phyloP scores from a whole-genome alignment of 2,797 vertebrate genomes.

The Chromobotia macracanthus region DNA sequence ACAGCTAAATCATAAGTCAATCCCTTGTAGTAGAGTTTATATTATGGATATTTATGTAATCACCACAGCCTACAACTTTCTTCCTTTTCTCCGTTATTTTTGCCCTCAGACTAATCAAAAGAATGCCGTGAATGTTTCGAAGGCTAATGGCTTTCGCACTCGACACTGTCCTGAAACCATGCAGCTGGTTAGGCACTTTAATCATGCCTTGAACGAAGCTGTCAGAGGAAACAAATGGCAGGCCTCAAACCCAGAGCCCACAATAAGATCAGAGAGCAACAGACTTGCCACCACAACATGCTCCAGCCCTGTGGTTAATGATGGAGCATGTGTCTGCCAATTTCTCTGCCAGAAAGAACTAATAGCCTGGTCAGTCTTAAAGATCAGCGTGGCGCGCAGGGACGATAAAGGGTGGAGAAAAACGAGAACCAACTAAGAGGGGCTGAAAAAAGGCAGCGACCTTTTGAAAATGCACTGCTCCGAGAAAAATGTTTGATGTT shows the following conservation, averaged over 20 bases:
- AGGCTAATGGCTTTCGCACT: slow-evolving; percentile 37
- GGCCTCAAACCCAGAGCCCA: slow-evolving; percentile 62
- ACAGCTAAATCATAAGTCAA: slow-evolving; percentile 15
- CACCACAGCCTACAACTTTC: slow-evolving; percentile 7
- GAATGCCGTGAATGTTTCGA: slow-evolving; percentile 55
- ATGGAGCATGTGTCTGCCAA: slow-evolving; percentile 66
- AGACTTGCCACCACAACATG: slow-evolving; percentile 43
- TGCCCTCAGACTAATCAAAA: slow-evolving; percentile 74
- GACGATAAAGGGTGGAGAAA: slow-evolving; percentile 16
- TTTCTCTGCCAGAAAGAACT: slow-evolving; percentile 55
- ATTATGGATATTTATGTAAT: slow-evolving; percentile 39
- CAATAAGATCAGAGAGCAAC: slow-evolving; percentile 62
- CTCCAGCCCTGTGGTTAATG: slow-evolving; percentile 70
- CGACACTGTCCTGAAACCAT: slow-evolving; percentile 32
- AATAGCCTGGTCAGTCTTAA: slow-evolving; percentile 62
- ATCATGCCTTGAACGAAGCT: slow-evolving; percentile 75
- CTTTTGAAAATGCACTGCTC: slow-evolving; percentile 62
- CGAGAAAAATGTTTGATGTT: slow-evolving; percentile 61
- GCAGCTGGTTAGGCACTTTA: slow-evolving; percentile 71
- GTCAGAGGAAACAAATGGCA: slow-evolving; percentile 69
- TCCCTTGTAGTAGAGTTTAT: slow-evolving; percentile 26
- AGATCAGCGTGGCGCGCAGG: slow-evolving; percentile 53
- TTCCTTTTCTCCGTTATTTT: slow-evolving; percentile 43
- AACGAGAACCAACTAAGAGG: slow-evolving; percentile 56
- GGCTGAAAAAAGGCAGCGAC: slow-evolving; percentile 50